phyloP scores from a whole-genome alignment of 1,140 invertebrate species.

The Adoxophyes honmai region DNA sequence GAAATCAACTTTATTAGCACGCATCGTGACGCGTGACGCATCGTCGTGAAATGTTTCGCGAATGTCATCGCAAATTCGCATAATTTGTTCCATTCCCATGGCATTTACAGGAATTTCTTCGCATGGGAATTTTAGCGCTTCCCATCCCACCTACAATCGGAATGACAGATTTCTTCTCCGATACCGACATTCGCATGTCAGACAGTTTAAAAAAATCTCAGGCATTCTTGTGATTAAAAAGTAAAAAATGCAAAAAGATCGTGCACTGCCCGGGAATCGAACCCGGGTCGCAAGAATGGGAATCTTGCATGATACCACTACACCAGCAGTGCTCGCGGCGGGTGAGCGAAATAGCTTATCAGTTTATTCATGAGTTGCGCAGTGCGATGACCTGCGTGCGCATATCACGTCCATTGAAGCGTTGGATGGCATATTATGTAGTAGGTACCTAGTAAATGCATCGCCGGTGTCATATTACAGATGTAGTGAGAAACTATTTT shows the following conservation, averaged over 20 bases:
- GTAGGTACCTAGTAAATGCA: conserved; percentile 4
- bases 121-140: conserved; percentile 38
- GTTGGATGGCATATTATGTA: too few species aligned
- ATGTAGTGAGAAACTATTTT: too few species aligned
- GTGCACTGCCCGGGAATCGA: conserved; percentile 97
- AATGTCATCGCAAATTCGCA: conserved; percentile 29
- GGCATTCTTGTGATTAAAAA: conserved; percentile 10
- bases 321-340: conserved; percentile 88
- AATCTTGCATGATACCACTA: conserved; percentile 98
- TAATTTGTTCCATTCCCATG: conserved; percentile 53
- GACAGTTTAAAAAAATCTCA: neutral
- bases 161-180: conserved; percentile 34
- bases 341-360: conserved; percentile 15
- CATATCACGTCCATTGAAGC: neutral
- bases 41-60: conserved; percentile 12
- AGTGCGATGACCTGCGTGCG: conserved; percentile 4
- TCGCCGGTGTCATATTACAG: neutral
- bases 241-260: conserved; percentile 33
- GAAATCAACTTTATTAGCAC: neutral
- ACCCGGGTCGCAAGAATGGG: conserved; percentile 97
- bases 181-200: conserved; percentile 7
- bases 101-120: conserved; percentile 32
- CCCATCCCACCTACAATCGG: conserved; percentile 20
- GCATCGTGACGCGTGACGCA: conserved; percentile 19
- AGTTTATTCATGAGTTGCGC: neutral